Base-by-base conservation (phyloP, 2,113 vertebrate species). In the Ginglymostoma cirratum region DNA sequence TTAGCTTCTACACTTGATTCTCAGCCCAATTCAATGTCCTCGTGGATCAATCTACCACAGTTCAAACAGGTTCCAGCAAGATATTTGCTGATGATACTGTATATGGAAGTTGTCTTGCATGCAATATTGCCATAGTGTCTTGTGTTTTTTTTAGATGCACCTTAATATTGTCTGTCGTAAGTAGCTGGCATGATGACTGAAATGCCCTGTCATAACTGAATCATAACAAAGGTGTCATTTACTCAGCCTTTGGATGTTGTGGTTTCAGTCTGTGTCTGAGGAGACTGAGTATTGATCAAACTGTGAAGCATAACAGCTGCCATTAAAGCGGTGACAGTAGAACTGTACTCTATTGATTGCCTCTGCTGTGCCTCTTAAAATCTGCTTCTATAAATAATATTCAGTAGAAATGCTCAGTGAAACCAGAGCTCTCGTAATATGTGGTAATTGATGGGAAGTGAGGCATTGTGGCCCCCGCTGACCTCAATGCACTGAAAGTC, bases 391-490 rank as follows among this genome's bases (percentile, higher is more conserved):
- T 76, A 76, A 76, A 76, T 76, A 76, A 76, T 76, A 76, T 95
- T 72, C 94, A 95, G 93, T 94, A 67, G 98, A 98, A 97, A 96
- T 96, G 97, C 97, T 97, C 97, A 97, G 96, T 97, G 97, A 97
- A 97, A 98, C 97, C 98, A 96, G 97, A 97, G 98, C 98, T 97
- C 97, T 97, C 96, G 98, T 99, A 98, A 98, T 99, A 98, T 98
- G 98, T 98, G 98, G 98, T 99, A 99, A 99, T 99, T 99, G 98
- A 98, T 97, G 98, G 98, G 98, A 98, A 97, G 97, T 97, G 98
- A 99, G 98, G 98, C 98, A 98, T 98, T 97, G 97, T 97, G 95
- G 96, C 98, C 98, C 97, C 97, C 97, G 97, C 97, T 99, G 98
- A 99, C 98, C 98, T 98, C 97, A 96, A 97, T 97, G 97, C 98